A percentile compares a stretch with the other conserved stretches of the same genome.
phyloP scores from a whole-genome alignment of 2,797 vertebrate genomes.

The Aphelocoma californica region DNA sequence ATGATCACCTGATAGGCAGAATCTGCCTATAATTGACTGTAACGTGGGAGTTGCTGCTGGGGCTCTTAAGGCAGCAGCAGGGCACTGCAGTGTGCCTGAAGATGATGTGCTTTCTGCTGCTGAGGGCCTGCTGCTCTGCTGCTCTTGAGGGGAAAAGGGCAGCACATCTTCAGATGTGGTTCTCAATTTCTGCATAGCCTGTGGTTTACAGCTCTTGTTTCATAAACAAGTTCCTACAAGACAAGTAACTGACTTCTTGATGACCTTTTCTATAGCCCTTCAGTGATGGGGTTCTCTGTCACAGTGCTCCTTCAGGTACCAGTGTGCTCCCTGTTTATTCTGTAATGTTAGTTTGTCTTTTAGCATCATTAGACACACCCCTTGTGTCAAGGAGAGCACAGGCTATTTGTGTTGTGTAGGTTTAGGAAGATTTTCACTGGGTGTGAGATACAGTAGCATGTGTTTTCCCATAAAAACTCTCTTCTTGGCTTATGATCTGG shows the following conservation, averaged over 20 bases:
- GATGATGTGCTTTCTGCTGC: fast-evolving
- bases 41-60: background rate
- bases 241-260: background rate
- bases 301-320: background rate
- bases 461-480: background rate
- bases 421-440: background rate
- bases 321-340: background rate
- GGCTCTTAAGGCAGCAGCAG: background rate
- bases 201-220: background rate
- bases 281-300: background rate
- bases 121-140: background rate
- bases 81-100: fast-evolving
- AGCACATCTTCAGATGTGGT: background rate
- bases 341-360: background rate
- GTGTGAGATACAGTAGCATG: background rate
- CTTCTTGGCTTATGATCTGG: background rate
- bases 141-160: background rate
- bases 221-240: background rate
- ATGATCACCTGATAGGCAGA: background rate
- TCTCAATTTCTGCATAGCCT: background rate
- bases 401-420: background rate
- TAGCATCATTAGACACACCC: fast-evolving
- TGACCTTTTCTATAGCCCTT: background rate
- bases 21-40: background rate
- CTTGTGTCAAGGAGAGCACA: background rate